phyloP scores from a whole-genome alignment of 1,140 invertebrate genomes.

The Calliphora vicina region DNA sequence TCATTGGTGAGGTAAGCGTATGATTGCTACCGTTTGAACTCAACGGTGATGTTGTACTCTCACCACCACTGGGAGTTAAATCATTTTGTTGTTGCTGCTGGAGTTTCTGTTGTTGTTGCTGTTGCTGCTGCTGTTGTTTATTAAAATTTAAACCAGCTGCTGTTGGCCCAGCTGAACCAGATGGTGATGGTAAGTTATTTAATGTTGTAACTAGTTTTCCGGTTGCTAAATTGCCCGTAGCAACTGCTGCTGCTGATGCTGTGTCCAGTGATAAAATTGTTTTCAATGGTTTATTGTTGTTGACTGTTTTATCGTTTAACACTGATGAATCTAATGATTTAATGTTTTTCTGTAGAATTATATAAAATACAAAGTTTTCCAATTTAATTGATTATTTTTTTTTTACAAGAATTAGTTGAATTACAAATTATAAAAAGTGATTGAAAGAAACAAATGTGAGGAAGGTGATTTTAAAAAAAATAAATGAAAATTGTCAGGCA shows the following conservation, averaged over 20 bases:
- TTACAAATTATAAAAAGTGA: too few species aligned
- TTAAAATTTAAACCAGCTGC: constrained; percentile 18
- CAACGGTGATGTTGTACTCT: constrained; percentile 53
- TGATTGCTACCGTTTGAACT: constrained; percentile 62
- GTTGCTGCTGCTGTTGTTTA: constrained; percentile 11
- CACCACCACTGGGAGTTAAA: constrained; percentile 48
- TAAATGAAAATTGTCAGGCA: too few species aligned
- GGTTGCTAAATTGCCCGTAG: neutral
- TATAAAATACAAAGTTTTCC: neutral
- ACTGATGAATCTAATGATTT: constrained; percentile 58
- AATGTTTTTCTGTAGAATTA: constrained; percentile 53
- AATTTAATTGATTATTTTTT: too few species aligned
- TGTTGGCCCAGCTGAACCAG: neutral
- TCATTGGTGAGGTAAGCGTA: constrained; percentile 60
- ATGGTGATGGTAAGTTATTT: constrained; percentile 19
- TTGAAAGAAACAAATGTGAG: too few species aligned
- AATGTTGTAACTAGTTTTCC: constrained; percentile 19
- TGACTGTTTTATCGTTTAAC: constrained; percentile 56
- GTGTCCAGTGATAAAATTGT: constrained; percentile 57
- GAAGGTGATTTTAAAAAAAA: too few species aligned
- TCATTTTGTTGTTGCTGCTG: constrained; percentile 40
- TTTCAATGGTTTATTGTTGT: constrained; percentile 61
- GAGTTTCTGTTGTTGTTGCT: neutral
- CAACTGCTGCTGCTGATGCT: constrained; percentile 33
- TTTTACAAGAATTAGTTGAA: too few species aligned